phyloP scores from a whole-genome alignment of 2,888 invertebrate species.

The Drosophila anomalipes region DNA sequence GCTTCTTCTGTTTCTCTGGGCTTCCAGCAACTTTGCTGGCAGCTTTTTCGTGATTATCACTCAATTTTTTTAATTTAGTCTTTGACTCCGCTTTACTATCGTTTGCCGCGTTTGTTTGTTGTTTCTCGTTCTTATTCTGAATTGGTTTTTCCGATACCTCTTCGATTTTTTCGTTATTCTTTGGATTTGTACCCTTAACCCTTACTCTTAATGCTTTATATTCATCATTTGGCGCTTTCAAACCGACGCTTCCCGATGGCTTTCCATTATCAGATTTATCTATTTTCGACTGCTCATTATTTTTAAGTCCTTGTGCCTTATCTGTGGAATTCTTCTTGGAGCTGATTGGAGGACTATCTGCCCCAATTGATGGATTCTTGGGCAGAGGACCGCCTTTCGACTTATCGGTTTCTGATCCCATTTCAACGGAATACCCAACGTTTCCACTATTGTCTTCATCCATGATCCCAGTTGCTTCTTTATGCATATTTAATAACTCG shows the following conservation, averaged over 20 bases:
- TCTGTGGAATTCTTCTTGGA: not conserved
- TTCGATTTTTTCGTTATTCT: not conserved
- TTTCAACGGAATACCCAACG: slow-evolving; percentile 35
- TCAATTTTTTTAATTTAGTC: not conserved
- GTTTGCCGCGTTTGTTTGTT: not conserved
- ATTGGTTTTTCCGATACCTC: not conserved
- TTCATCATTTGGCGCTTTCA: slow-evolving; percentile 4
- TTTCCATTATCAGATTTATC: not conserved
- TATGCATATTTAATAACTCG: not conserved
- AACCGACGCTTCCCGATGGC: not conserved
- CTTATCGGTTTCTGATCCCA: slow-evolving; percentile 18
- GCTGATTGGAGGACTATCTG: not conserved
- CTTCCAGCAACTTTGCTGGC: not conserved
- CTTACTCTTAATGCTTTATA: slow-evolving; percentile 39
- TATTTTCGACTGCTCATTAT: not conserved
- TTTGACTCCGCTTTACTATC: not conserved
- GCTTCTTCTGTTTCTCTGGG: not conserved
- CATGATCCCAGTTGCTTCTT: not conserved
- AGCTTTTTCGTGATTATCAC: not conserved
- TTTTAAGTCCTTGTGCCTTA: not conserved
- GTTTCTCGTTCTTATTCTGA: not conserved
- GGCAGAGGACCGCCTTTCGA: slow-evolving; percentile 26
- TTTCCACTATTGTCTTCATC: slow-evolving; percentile 2
- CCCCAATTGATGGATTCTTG: not conserved
- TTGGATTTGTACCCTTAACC: slow-evolving; percentile 3